phyloP scores from a whole-genome alignment of 2,888 invertebrate genomes.

The Silvanus unidentatus region DNA sequence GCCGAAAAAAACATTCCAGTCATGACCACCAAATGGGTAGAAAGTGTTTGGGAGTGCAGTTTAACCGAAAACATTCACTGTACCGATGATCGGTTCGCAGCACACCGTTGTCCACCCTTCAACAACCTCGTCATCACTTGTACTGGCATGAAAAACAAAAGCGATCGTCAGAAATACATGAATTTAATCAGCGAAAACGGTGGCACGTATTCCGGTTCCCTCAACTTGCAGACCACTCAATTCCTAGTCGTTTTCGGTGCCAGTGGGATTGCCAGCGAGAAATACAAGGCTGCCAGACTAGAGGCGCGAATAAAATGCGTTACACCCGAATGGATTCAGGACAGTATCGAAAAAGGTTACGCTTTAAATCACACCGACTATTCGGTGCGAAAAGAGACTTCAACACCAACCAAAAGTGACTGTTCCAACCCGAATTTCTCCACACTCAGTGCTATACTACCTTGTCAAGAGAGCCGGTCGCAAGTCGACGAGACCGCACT shows the following conservation, averaged over 20 bases:
- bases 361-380: slow-evolving; percentile 59
- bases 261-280: slow-evolving; percentile 66
- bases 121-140: slow-evolving; percentile 72
- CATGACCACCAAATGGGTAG: slow-evolving; percentile 74
- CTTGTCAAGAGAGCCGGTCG: slow-evolving; percentile 6
- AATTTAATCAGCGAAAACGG: slow-evolving; percentile 69
- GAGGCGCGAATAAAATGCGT: slow-evolving; percentile 57
- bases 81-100: slow-evolving; percentile 58
- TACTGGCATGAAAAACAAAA: slow-evolving; percentile 59
- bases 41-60: slow-evolving; percentile 67
- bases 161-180: slow-evolving; percentile 60
- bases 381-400: slow-evolving; percentile 57
- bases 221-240: slow-evolving; percentile 53
- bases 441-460: slow-evolving; percentile 45
- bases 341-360: slow-evolving; percentile 67
- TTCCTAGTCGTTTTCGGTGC: slow-evolving; percentile 51
- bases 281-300: slow-evolving; percentile 58
- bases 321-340: slow-evolving; percentile 69
- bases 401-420: slow-evolving; percentile 61
- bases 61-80: slow-evolving; percentile 57
- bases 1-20: slow-evolving; percentile 61
- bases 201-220: slow-evolving; percentile 47
- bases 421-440: slow-evolving; percentile 47
- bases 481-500: slow-evolving; percentile 18
- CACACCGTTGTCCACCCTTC: slow-evolving; percentile 64